Evolutionary conservation across 2,113 vertebrate genomes (phyloP), one percentile per base, ranked within the genome.

Genomic region (Martes martes): DNA sequence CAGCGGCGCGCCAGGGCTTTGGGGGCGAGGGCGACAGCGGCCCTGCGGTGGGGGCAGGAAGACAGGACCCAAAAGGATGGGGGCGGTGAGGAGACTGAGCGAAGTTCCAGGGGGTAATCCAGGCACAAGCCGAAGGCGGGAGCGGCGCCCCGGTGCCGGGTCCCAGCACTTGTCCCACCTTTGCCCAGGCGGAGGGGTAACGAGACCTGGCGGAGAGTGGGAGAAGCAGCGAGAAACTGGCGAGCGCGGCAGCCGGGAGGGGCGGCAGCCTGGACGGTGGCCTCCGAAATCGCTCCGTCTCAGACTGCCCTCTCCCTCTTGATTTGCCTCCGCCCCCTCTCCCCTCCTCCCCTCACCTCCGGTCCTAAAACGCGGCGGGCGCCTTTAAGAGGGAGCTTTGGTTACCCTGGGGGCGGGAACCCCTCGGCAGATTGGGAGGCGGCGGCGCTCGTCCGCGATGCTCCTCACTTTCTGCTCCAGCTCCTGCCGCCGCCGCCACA

Each of bases 331-430:
- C 16, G 47, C 31, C 82, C 21, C 13, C 84, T 9, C 50, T 1
- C 15, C 50, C 26, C 69, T 10, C 24, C 16, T 13, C 36, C 67
- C 26, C 39, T 6, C 26, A 1, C 47, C 89, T 47, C 78, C 42
- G 7, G 13, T 15, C 52, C 90, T 39, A 33, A 92, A 94, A 4
- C 33, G 39, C 39, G 93, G 79, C 84, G 45, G 97, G 97, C 98
- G 94, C 98, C 98, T 98, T 98, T 98, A 98, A 98, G 98, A 98
- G 96, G 93, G 28, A 78, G 96, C 97, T 15, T 24, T 28, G 97
- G 78, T 45, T 47, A 18, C 92, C 88, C 92, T 28, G 88, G 94
- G 94, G 97, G 98, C 95, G 96, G 95, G 96, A 92, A 94, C 91
- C 97, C 57, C 93, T 11, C 94, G 36, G 96, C 95, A 28, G 94